Conservation (phyloP, 2,113 vertebrate species). For the Trichechus manatus region DNA sequence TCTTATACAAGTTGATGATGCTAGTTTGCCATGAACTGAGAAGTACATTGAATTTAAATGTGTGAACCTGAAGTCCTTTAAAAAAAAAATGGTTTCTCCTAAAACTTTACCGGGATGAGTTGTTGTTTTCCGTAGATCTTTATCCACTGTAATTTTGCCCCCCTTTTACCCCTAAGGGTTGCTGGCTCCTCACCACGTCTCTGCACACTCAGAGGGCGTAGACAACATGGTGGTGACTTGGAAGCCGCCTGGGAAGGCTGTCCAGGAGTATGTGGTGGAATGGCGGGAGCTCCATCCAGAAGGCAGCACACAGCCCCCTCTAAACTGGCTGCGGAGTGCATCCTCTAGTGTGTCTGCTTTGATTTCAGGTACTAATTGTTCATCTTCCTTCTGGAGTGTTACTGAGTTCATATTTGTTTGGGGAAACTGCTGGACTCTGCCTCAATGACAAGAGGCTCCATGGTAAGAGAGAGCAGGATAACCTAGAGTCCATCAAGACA, state of each 20-base stretch:
- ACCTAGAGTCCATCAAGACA: not conserved
- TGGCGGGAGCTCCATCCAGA: slow-evolving; percentile 74
- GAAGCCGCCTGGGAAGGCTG: not conserved
- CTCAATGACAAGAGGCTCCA: not conserved
- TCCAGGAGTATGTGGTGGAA: slow-evolving; percentile 84
- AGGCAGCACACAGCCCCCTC: accelerated
- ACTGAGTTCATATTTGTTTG: not conserved
- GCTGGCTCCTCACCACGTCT: slow-evolving; percentile 79
- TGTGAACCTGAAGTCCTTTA: not conserved
- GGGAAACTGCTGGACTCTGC: not conserved
- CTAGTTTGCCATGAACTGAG: not conserved
- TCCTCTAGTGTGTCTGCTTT: not conserved
- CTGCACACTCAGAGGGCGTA: slow-evolving; percentile 16
- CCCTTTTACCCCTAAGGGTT: slow-evolving; percentile 69
- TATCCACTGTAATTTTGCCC: not conserved
- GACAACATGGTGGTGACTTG: slow-evolving; percentile 83
- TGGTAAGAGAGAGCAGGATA: not conserved
- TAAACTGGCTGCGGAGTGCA: slow-evolving; percentile 82
- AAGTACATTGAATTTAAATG: not conserved
- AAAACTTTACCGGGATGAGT: not conserved
- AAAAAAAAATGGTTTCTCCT: not conserved
- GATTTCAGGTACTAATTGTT: slow-evolving; percentile 82
- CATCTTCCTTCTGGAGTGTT: not conserved
- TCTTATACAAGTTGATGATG: not conserved
- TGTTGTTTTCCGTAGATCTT: not conserved